Evolutionary conservation across 2,888 invertebrate genomes (phyloP), one percentile per base, ranked within the genome.

Genomic region (Pollenia angustigena): DNA sequence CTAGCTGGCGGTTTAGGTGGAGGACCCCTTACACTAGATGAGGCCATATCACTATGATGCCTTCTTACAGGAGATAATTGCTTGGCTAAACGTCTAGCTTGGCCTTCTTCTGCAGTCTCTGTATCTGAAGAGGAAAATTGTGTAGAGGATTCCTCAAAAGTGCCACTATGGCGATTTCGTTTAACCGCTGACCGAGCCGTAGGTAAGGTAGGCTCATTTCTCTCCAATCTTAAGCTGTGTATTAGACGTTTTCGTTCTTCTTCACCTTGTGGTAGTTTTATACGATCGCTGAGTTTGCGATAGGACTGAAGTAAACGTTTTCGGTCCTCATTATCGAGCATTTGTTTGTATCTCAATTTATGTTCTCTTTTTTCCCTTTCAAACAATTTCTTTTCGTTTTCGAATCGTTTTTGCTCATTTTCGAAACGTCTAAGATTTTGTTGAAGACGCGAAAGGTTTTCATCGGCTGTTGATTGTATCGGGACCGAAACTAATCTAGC

Each of bases 311-410:
- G 87, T 23, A 93, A 79, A 0, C 91, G 90, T 66, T 91, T 92
- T 8, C 92, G 90, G 66, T 93, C 93, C 81, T 93, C 92, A 50
- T 91, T 91, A 82, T 93, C 93, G 58, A 92, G 74, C 84, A 93
- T 89, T 81, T 93, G 93, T 64, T 92, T 92, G 83, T 91, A 90
- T 4, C 92, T 91, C 66, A 92, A 44, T 81, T 92, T 92, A 79
- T 93, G 93, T 40, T 95, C 95, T 9, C 95, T 94, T 89, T 94
- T 94, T 85, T 95, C 93, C 58, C 93, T 94, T 91, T 94, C 94
- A 32, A 92, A 93, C 4, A 91, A 91, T 14, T 93, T 91, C 81
- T 93, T 93, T 78, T 93, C 93, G 4, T 91, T 92, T 91, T 95
- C 95, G 76, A 93, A 93, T 4, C 92, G 91, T 7, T 91, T 89